Conservation (phyloP, 2,888 invertebrate species). For the Pristionchus japonicus region DNA sequence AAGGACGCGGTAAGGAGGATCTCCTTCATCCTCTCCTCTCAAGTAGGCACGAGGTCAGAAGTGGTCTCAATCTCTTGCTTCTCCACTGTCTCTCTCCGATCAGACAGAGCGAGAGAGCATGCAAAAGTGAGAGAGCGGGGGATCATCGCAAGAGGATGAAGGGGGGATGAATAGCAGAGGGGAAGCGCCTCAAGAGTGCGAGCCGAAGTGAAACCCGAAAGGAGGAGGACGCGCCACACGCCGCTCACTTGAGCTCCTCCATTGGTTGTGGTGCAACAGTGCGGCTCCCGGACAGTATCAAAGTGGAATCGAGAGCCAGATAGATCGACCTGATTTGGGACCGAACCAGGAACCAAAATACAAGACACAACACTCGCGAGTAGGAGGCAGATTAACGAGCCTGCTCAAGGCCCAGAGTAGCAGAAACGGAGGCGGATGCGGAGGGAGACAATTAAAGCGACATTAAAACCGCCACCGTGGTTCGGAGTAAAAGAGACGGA, state of each 20-base stretch:
- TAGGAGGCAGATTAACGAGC: background rate
- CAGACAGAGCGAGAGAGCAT: too few relatives aligned
- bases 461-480: background rate
- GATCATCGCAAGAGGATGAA: background rate
- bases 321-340: background rate
- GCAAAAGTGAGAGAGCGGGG: too few relatives aligned
- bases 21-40: background rate
- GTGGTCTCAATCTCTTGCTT: too few relatives aligned
- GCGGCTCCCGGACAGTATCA: background rate
- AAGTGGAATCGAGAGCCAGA: background rate
- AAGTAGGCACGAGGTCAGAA: too few relatives aligned
- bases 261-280: background rate
- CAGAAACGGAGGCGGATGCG: background rate
- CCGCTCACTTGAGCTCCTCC: background rate
- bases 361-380: background rate
- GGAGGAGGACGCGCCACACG: background rate
- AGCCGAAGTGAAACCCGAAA: background rate
- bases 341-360: background rate
- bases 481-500: background rate
- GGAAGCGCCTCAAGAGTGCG: background rate
- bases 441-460: constrained; percentile 36
- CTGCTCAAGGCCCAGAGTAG: background rate
- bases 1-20: background rate
- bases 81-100: too few relatives aligned
- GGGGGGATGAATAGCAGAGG: background rate